Conservation (phyloP, 2,797 vertebrate species). For the Notoglanidium macrostoma region DNA sequence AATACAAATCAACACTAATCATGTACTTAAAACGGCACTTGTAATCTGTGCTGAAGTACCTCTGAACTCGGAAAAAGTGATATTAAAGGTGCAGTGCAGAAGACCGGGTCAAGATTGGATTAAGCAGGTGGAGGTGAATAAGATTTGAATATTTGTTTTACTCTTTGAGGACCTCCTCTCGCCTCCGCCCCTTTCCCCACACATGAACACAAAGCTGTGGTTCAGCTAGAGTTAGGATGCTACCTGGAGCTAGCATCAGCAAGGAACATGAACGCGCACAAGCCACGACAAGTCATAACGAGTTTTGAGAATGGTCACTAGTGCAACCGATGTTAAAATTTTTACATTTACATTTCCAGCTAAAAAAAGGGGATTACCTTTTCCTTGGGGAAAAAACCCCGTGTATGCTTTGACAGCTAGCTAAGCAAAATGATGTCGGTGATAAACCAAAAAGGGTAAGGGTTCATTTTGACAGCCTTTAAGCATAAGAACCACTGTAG, state of each 20-base stretch:
- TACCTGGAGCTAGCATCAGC: not conserved
- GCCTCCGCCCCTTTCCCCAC: not conserved
- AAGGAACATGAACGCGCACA: not conserved
- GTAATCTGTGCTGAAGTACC: not conserved
- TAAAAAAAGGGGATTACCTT: not conserved
- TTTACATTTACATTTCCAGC: not conserved
- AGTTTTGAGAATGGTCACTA: not conserved
- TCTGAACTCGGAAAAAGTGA: not conserved
- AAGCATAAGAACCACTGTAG: not conserved
- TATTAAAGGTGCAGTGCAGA: not conserved
- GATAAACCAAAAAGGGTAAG: not conserved
- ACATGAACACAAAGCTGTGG: not conserved
- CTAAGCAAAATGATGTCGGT: not conserved
- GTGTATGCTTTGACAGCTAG: not conserved
- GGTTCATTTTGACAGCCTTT: not conserved
- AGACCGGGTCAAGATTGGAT: not conserved
- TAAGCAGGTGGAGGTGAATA: not conserved
- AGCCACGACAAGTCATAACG: too few species aligned
- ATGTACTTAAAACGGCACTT: not conserved
- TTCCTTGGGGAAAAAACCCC: not conserved
- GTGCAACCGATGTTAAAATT: not conserved
- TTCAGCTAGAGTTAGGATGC: not conserved
- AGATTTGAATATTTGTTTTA: not conserved
- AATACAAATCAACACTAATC: not conserved
- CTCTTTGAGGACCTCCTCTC: not conserved